Evolutionary conservation across 2,113 vertebrate species (phyloP).

Genomic region (Anarrhichthys ocellatus): DNA sequence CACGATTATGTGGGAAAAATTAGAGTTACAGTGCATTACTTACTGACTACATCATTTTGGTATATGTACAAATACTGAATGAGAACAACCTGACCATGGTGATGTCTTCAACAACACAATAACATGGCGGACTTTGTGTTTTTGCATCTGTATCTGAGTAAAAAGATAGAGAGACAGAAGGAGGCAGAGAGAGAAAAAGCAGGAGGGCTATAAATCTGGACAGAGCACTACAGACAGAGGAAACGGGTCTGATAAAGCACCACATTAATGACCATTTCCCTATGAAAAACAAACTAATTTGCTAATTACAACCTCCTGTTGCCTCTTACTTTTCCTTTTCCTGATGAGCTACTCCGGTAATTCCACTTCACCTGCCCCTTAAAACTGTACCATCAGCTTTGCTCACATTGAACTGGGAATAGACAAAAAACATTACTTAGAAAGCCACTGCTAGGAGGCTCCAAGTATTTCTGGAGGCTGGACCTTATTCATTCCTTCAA

Average conservation of each 20-base stretch:
- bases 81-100: not conserved
- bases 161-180: not conserved
- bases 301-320: constrained; percentile 91
- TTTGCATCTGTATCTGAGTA: not conserved
- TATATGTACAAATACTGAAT: not conserved
- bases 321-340: constrained; percentile 85
- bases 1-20: not conserved
- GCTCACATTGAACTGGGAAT: not conserved
- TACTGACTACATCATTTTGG: not conserved
- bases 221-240: constrained; percentile 33
- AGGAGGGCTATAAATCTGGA: constrained; percentile 50
- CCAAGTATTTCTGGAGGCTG: not conserved
- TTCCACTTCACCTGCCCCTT: constrained; percentile 38
- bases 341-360: constrained; percentile 84
- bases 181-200: constrained; percentile 23
- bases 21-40: not conserved
- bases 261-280: constrained; percentile 90
- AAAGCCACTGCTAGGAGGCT: not conserved
- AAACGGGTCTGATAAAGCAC: constrained; percentile 83
- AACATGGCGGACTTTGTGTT: constrained; percentile 31
- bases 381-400: constrained; percentile 4
- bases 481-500: constrained; percentile 4
- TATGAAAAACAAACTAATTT: constrained; percentile 92
- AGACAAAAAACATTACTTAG: not conserved
- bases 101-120: constrained; percentile 8